Percentiles rank a stretch among this genome's conserved stretches.
Conservation (phyloP, 2,113 vertebrate species). For the Pandion haliaetus region DNA sequence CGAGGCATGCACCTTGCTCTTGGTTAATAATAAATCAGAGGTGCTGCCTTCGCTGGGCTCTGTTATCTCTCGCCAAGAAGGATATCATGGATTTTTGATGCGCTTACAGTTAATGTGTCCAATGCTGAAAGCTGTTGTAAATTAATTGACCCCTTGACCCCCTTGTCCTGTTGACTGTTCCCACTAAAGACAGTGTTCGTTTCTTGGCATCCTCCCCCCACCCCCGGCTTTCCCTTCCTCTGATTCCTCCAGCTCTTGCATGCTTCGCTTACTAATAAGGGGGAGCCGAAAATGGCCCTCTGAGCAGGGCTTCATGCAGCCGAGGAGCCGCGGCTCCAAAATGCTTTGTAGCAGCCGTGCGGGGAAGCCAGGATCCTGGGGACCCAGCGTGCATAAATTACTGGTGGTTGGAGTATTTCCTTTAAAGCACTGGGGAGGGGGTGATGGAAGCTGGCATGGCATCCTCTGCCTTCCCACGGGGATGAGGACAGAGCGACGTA, state of each 20-base stretch:
- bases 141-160: constrained; percentile 29
- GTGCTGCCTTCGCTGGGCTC: neutral
- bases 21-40: constrained; percentile 4
- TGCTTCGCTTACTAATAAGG: neutral
- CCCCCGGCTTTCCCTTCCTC: neutral
- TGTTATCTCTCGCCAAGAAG: neutral
- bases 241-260: neutral
- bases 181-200: neutral
- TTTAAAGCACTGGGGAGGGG: neutral
- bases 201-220: neutral
- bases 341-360: neutral
- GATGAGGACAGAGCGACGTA: fast-evolving
- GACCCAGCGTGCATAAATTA: neutral
- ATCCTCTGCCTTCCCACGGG: neutral
- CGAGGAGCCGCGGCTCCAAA: neutral
- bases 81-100: neutral
- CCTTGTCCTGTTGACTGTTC: neutral
- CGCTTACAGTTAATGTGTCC: neutral
- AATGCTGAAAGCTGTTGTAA: constrained; percentile 7
- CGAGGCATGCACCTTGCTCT: neutral
- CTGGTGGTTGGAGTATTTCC: neutral
- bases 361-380: neutral
- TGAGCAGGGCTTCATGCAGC: neutral
- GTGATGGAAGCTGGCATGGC: neutral
- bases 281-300: neutral